Evolutionary conservation across 2,113 vertebrate genomes (phyloP).

Genomic region (Carassius gibelio): DNA sequence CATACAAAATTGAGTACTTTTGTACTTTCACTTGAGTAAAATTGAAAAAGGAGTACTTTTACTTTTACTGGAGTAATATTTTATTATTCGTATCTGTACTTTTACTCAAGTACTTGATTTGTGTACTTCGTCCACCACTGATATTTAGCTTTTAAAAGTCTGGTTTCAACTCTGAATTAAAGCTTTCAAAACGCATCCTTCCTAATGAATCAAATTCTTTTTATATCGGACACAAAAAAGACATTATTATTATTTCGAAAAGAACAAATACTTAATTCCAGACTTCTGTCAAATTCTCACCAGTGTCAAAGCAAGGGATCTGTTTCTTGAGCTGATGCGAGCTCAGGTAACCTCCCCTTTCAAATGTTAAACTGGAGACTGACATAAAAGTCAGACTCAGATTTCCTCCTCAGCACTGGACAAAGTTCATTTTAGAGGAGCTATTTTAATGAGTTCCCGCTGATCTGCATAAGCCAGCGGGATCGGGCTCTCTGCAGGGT

Average conservation of each 20-base stretch:
- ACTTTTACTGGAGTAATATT: no score
- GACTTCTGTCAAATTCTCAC: constrained; percentile 3
- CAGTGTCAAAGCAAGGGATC: not conserved
- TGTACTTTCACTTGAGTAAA: no score
- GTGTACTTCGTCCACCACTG: no score
- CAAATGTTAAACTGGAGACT: constrained; percentile 42
- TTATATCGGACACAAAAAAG: not conserved
- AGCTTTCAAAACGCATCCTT: not conserved
- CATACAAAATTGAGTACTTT: no score
- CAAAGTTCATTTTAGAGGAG: constrained; percentile 57
- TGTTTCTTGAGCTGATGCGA: not conserved
- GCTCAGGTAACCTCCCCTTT: constrained; percentile 53
- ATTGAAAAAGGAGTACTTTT: no score
- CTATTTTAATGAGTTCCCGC: constrained; percentile 67
- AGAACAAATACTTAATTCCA: not conserved
- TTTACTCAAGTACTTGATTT: no score
- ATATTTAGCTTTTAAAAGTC: not conserved
- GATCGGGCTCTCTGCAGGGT: constrained; percentile 45
- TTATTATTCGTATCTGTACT: no score
- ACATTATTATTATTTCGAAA: not conserved
- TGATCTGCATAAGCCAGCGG: constrained; percentile 66
- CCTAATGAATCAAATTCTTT: not conserved
- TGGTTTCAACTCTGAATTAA: not conserved
- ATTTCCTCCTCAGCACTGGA: constrained; percentile 45
- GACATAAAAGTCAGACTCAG: constrained; percentile 34